A percentile compares a stretch with the other conserved stretches of the same genome.
These are phyloP conservation scores for Drosophila phalerata DNA, from an alignment of 2,888 invertebrate genomes.

Conservation along the genomic window DNA sequence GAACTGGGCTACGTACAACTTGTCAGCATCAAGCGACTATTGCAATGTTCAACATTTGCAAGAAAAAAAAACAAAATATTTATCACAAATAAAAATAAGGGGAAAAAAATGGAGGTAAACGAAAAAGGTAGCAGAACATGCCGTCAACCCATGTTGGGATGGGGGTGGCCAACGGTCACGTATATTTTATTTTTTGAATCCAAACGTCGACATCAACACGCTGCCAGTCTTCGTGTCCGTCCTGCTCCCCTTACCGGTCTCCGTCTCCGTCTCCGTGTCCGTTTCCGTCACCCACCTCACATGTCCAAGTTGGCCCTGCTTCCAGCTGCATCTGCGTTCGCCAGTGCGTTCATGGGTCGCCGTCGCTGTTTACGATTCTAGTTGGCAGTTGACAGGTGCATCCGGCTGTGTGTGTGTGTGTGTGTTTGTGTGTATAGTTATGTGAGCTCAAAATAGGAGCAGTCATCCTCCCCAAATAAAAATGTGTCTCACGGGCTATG, in stretches of 20 bases:
- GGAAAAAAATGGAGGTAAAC: constrained; percentile 45
- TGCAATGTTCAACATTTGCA: constrained; percentile 63
- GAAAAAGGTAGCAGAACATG: constrained; percentile 50
- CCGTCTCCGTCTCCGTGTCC: background rate
- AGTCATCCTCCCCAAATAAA: constrained; percentile 38
- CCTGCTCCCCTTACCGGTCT: background rate
- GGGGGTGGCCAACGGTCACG: constrained; percentile 23
- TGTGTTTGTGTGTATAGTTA: constrained; percentile 1
- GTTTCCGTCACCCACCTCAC: constrained; percentile 19
- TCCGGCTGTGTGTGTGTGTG: constrained; percentile 39
- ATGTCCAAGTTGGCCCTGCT: constrained; percentile 42
- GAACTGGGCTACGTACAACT: constrained; percentile 14
- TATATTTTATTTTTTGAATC: constrained; percentile 48
- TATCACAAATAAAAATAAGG: constrained; percentile 44
- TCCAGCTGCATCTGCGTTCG: constrained; percentile 50
- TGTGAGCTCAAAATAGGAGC: constrained; percentile 8
- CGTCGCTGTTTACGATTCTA: constrained; percentile 50
- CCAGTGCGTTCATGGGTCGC: constrained; percentile 28
- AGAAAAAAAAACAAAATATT: constrained; percentile 39
- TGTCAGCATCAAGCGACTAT: constrained; percentile 44
- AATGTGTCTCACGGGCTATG: constrained; percentile 53
- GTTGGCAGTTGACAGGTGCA: constrained; percentile 59
- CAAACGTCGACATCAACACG: constrained; percentile 58
- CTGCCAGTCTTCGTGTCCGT: constrained; percentile 20
- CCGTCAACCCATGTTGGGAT: constrained; percentile 19